These are phyloP conservation scores for Ambastaia sidthimunki DNA, from an alignment of 2,797 vertebrate genomes.

Conservation along the genomic window DNA sequence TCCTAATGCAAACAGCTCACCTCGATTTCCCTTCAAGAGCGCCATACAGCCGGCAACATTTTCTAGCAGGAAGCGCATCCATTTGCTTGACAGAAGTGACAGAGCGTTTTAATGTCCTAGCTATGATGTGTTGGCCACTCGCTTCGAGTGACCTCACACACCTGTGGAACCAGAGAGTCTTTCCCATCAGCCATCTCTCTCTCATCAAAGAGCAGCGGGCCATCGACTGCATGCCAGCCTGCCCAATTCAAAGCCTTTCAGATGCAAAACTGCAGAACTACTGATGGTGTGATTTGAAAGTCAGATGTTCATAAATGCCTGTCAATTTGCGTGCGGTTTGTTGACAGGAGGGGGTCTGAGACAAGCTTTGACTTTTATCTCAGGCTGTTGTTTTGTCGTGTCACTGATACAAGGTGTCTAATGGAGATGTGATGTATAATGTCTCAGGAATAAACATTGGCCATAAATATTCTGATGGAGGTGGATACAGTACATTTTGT, in stretches of 20 bases:
- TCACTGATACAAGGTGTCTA: constrained; percentile 32
- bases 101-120: constrained; percentile 31
- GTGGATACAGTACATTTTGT: constrained; percentile 12
- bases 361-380: constrained; percentile 50
- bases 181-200: constrained; percentile 37
- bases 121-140: constrained; percentile 16
- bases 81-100: constrained; percentile 32
- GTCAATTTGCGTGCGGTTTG: constrained; percentile 35
- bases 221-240: constrained; percentile 22
- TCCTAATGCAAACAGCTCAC: constrained; percentile 38
- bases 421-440: constrained; percentile 27
- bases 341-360: constrained; percentile 23
- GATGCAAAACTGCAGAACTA: constrained; percentile 33
- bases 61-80: constrained; percentile 29
- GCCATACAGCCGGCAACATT: constrained; percentile 7
- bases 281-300: constrained; percentile 42
- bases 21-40: constrained; percentile 38
- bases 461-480: constrained; percentile 23
- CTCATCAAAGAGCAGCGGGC: constrained; percentile 30
- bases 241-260: constrained; percentile 39
- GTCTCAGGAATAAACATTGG: constrained; percentile 16
- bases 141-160: constrained; percentile 21
- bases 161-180: constrained; percentile 19
- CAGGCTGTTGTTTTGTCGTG: constrained; percentile 39
- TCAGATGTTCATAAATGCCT: constrained; percentile 41